Conservation (phyloP, 2,888 invertebrate genomes). For the Ephialtes manifestator region DNA sequence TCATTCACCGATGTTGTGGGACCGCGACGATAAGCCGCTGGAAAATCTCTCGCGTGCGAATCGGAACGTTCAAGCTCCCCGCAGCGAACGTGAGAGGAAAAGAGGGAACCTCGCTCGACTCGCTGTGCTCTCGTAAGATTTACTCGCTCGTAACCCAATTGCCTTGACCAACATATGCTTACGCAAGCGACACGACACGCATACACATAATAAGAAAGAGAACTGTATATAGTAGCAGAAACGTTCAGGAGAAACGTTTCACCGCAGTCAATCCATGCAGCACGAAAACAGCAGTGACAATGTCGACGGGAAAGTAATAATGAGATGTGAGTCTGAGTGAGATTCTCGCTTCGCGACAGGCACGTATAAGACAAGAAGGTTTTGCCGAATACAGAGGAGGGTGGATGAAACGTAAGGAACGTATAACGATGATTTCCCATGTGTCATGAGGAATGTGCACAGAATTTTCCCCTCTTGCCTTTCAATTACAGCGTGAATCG, state of each 20-base stretch:
- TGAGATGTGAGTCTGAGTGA: not conserved
- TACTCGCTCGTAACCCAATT: slow-evolving; percentile 79
- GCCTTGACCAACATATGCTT: slow-evolving; percentile 83
- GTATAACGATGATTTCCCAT: slow-evolving; percentile 28
- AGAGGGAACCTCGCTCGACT: slow-evolving; percentile 60
- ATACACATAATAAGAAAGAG: slow-evolving; percentile 50
- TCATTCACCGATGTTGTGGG: slow-evolving; percentile 46
- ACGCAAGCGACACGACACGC: slow-evolving; percentile 68
- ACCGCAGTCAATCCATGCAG: slow-evolving; percentile 20
- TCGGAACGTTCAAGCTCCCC: slow-evolving; percentile 10
- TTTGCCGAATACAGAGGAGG: slow-evolving; percentile 8
- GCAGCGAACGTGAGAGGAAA: slow-evolving; percentile 9
- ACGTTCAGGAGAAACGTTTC: slow-evolving; percentile 30
- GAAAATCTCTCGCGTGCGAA: slow-evolving; percentile 58
- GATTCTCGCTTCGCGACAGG: not conserved
- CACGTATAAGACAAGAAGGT: slow-evolving; percentile 15
- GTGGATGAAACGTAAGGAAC: slow-evolving; percentile 11
- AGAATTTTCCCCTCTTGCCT: not conserved
- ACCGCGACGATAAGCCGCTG: slow-evolving; percentile 22
- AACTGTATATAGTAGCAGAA: slow-evolving; percentile 10
- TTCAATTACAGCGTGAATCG: slow-evolving; percentile 1
- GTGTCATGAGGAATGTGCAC: slow-evolving; percentile 13
- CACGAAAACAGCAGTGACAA: not conserved
- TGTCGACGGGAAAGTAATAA: slow-evolving; percentile 16
- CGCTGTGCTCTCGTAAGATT: slow-evolving; percentile 65